Evolutionary conservation across 2,797 vertebrate species (phyloP), one percentile per base, ranked within the genome.

Genomic region (Bufotes viridis): DNA sequence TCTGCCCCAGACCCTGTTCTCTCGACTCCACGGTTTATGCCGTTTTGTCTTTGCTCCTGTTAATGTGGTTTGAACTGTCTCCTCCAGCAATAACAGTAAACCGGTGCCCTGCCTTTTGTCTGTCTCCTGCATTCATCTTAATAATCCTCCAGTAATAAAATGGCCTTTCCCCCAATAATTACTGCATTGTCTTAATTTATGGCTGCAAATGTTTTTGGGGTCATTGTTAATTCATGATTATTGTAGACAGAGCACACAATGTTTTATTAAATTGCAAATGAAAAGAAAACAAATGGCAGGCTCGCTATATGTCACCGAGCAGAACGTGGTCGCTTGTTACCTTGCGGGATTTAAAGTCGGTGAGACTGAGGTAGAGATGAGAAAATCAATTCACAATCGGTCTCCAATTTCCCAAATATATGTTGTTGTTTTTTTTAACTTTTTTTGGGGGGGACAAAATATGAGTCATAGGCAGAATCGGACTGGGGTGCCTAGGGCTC

Each of bases 21-120:
- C 93, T 89, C 92, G 92, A 91, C 93, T 94, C 87, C 90, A 82
- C 55, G 42, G 89, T 96, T 96, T 93, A 95, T 91, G 69, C 94
- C 90, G 90, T 89, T 92, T 91, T 95, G 93, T 80, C 92, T 93
- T 94, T 94, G 92, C 95, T 91, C 90, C 86, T 91, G 92, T 93
- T 94, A 93, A 93, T 86, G 88, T 78, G 20, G 88, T 92, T 93
- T 91, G 92, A 93, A 93, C 93, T 94, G 92, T 93, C 94, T 94
- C 91, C 92, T 93, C 91, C 79, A 88, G 90, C 92, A 90, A 90
- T 90, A 90, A 92, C 93, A 94, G 93, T 95, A 93, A 94, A 93
- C 91, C 92, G 92, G 92, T 93, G 93, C 94, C 93, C 92, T 95
- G 94, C 93, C 94, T 94, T 93, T 93, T 94, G 93, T 94, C 93